These are phyloP conservation scores for Clarias fuscus DNA, from an alignment of 2,797 vertebrate species.

Conservation along the genomic window DNA sequence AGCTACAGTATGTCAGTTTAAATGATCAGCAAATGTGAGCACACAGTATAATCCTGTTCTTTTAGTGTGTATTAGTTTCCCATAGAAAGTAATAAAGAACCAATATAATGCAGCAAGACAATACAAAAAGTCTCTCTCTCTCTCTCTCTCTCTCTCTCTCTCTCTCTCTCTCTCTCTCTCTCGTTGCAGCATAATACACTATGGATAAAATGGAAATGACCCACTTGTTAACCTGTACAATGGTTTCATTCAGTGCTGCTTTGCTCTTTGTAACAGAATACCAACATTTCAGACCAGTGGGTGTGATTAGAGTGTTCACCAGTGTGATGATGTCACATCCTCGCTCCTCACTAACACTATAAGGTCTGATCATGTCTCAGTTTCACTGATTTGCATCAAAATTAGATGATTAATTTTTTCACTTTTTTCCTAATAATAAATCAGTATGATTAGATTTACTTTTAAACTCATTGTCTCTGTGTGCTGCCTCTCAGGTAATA, in stretches of 20 bases:
- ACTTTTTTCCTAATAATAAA: not conserved
- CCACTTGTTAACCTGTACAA: too few relatives aligned
- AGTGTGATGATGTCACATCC: not conserved
- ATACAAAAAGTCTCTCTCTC: too few relatives aligned
- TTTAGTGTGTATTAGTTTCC: not conserved
- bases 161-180: too few relatives aligned
- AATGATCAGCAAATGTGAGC: not conserved
- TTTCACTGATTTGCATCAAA: not conserved
- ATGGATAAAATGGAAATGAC: too few relatives aligned
- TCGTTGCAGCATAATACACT: too few relatives aligned
- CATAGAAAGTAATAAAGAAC: not conserved
- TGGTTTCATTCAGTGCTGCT: not conserved
- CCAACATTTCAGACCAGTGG: not conserved
- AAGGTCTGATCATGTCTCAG: not conserved
- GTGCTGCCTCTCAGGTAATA: conserved; percentile 53
- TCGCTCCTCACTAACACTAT: not conserved
- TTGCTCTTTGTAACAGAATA: not conserved
- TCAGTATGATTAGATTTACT: conserved; percentile 47
- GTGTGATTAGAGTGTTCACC: not conserved
- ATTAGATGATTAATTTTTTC: not conserved
- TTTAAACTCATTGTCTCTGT: conserved; percentile 41
- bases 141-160: too few relatives aligned
- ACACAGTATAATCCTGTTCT: not conserved
- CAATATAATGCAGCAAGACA: not conserved
- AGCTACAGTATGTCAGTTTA: not conserved